These are phyloP conservation scores for Philotrypesis tridentata DNA, from an alignment of 1,140 invertebrate genomes.

Conservation along the genomic window DNA sequence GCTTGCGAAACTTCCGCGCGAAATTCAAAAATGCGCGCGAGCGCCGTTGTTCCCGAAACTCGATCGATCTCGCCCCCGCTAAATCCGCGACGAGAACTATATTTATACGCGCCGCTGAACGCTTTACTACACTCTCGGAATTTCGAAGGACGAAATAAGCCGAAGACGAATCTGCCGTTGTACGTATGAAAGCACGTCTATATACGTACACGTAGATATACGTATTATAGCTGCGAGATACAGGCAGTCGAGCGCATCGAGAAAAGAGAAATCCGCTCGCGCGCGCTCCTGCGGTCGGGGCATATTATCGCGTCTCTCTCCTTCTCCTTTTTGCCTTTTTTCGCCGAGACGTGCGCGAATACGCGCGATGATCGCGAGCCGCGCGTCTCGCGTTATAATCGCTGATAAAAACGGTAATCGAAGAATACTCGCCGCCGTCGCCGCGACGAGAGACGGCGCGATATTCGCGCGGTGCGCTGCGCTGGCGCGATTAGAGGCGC, in stretches of 20 bases:
- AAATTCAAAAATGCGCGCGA: not conserved
- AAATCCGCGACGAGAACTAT: too few species aligned
- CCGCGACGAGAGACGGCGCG: too few species aligned
- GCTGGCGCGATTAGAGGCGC: not conserved
- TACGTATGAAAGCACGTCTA: too few species aligned
- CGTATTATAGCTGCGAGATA: too few species aligned
- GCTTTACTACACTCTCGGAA: not conserved
- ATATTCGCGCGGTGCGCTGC: not conserved
- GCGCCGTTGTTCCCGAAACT: too few species aligned
- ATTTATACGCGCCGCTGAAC: too few species aligned
- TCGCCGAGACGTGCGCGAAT: not conserved
- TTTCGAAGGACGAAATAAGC: not conserved
- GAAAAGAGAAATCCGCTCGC: slow-evolving; percentile 16
- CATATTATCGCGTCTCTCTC: slow-evolving; percentile 6
- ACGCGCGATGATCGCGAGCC: not conserved
- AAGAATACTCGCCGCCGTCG: too few species aligned
- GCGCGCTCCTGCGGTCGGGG: not conserved
- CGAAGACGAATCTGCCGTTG: not conserved
- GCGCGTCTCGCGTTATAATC: not conserved
- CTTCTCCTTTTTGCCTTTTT: not conserved
- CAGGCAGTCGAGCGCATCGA: not conserved
- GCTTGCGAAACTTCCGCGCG: not conserved
- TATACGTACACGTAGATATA: too few species aligned
- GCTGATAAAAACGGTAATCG: slow-evolving; percentile 1
- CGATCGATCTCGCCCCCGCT: too few species aligned